Evolutionary conservation across 2,113 vertebrate species (phyloP).

Genomic region (Callipepla californica): DNA sequence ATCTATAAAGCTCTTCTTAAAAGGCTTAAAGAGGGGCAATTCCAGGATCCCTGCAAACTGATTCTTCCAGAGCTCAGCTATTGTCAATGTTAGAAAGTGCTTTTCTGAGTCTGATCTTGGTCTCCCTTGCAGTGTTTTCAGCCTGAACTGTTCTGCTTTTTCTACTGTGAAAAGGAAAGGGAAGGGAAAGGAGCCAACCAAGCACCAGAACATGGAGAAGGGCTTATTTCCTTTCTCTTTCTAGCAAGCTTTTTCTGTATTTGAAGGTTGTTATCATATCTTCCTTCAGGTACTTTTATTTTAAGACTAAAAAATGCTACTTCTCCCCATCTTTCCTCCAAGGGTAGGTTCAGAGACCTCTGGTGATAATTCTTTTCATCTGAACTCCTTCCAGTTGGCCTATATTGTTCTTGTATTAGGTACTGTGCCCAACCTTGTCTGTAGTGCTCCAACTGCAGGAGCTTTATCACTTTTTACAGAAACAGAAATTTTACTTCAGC

Average conservation of each 20-base stretch:
- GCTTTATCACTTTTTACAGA: neutral
- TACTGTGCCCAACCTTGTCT: fast-evolving
- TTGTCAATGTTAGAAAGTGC: neutral
- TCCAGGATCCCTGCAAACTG: neutral
- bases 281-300: constrained; percentile 56
- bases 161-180: neutral
- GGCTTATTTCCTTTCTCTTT: constrained; percentile 39
- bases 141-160: neutral
- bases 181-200: neutral
- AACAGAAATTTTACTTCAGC: constrained; percentile 9
- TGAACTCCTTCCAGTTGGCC: constrained; percentile 6
- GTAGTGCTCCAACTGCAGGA: neutral
- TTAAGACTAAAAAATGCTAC: constrained; percentile 49
- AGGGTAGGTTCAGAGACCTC: constrained; percentile 16
- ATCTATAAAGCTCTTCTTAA: neutral
- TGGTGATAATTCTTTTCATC: constrained; percentile 52
- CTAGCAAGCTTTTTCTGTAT: constrained; percentile 15
- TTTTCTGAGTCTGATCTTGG: constrained; percentile 13
- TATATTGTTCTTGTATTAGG: neutral
- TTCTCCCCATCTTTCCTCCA: neutral
- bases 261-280: neutral
- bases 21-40: neutral
- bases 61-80: neutral
- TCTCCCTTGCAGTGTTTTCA: neutral
- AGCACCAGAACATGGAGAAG: neutral